A percentile compares a stretch with the other conserved stretches of the same genome.
phyloP scores from a whole-genome alignment of 2,888 invertebrate species.

The Fragum fragum region DNA sequence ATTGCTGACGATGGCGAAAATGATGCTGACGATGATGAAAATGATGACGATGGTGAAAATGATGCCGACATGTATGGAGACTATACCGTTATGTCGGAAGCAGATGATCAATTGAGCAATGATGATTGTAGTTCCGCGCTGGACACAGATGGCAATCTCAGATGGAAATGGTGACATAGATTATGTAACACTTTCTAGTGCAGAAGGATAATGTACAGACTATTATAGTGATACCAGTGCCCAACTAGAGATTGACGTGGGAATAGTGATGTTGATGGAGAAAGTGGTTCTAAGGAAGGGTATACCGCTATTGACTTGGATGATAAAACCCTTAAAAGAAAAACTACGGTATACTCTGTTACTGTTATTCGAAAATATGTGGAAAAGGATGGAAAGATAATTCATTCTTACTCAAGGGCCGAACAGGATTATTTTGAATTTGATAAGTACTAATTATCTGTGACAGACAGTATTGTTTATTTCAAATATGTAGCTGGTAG shows the following conservation, averaged over 20 bases:
- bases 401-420: neutral
- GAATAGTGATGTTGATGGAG: neutral
- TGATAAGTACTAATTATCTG: neutral
- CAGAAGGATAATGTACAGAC: neutral
- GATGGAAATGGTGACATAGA: too few relatives aligned
- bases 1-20: neutral
- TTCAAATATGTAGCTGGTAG: neutral
- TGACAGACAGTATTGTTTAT: neutral
- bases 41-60: neutral
- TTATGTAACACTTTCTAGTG: too few relatives aligned
- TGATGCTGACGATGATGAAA: neutral
- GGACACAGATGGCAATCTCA: neutral
- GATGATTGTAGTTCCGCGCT: neutral
- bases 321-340: neutral
- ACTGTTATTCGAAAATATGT: neutral
- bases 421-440: slow-evolving; percentile 11
- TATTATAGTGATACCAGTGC: neutral
- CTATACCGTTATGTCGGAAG: neutral
- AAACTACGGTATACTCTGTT: neutral
- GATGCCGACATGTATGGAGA: neutral
- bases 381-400: slow-evolving; percentile 4
- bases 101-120: too few relatives aligned
- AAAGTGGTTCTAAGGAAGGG: neutral
- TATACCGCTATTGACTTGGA: neutral
- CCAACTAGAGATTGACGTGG: too few relatives aligned